Evolutionary conservation across 2,797 vertebrate genomes (phyloP).

Genomic region (Borostomias antarcticus): DNA sequence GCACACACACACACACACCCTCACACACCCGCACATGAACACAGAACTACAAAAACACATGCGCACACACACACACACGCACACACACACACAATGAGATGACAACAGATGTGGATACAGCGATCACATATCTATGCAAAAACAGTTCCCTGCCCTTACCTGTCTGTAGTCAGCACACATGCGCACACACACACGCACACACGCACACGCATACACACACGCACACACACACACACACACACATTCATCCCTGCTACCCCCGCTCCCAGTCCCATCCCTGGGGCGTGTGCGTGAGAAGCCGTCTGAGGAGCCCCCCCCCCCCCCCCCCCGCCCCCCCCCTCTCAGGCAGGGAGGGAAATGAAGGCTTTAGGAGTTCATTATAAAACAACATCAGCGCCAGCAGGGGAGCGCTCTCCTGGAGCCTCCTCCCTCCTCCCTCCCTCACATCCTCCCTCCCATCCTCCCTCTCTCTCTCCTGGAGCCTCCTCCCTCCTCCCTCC

Average conservation of each 20-base stretch:
- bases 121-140: slow-evolving; percentile 66
- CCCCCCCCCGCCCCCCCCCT: slow-evolving; percentile 50
- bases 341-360: slow-evolving; percentile 77
- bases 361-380: slow-evolving; percentile 84
- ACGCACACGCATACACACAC: not conserved
- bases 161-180: slow-evolving; percentile 54
- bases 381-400: slow-evolving; percentile 78
- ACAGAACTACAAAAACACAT: too few species aligned
- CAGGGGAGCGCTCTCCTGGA: slow-evolving; percentile 70
- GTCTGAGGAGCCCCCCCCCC: slow-evolving; percentile 60
- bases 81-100: slow-evolving; percentile 52
- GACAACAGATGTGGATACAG: slow-evolving; percentile 69
- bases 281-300: slow-evolving; percentile 80
- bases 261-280: slow-evolving; percentile 51
- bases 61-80: slow-evolving; percentile 53
- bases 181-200: slow-evolving; percentile 10
- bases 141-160: slow-evolving; percentile 54
- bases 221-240: not conserved
- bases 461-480: slow-evolving; percentile 36
- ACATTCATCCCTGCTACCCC: slow-evolving; percentile 18
- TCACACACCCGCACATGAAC: slow-evolving; percentile 46
- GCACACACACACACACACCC: too few species aligned
- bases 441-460: slow-evolving; percentile 32
- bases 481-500: not conserved
- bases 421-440: slow-evolving; percentile 62